Evolutionary conservation across 2,888 invertebrate species (phyloP).

Genomic region (Corythucha ciliata): DNA sequence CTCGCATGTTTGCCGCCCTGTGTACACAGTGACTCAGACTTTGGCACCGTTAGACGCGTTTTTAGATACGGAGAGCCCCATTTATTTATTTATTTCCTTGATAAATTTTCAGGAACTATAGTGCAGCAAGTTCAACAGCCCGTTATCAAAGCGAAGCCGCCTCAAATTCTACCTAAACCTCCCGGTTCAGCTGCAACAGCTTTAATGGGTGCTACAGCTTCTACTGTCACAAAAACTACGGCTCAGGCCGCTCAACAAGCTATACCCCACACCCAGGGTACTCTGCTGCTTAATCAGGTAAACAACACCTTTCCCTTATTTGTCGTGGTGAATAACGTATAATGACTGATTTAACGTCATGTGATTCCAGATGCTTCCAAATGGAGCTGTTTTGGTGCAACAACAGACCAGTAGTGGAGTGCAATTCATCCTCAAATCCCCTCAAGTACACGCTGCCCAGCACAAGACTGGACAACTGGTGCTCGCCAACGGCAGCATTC

Average conservation of each 20-base stretch:
- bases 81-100: not conserved
- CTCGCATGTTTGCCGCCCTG: too few species aligned
- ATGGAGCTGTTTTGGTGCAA: slow-evolving; percentile 50
- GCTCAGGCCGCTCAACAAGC: slow-evolving; percentile 14
- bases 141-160: slow-evolving; percentile 43
- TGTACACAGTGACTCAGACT: not conserved
- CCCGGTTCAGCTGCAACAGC: slow-evolving; percentile 33
- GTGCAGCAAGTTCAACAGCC: slow-evolving; percentile 36
- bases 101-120: slow-evolving; percentile 36
- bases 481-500: slow-evolving; percentile 31
- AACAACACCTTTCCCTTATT: not conserved
- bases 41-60: too few species aligned
- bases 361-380: slow-evolving; percentile 32
- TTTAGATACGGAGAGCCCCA: not conserved
- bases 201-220: slow-evolving; percentile 21
- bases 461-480: slow-evolving; percentile 37
- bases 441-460: slow-evolving; percentile 43
- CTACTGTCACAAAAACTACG: slow-evolving; percentile 15
- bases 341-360: not conserved
- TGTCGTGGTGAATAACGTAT: not conserved
- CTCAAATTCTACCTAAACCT: slow-evolving; percentile 54
- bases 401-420: slow-evolving; percentile 57
- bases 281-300: slow-evolving; percentile 35
- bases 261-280: slow-evolving; percentile 25
- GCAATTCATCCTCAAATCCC: slow-evolving; percentile 60